Percentiles rank a stretch among this genome's conserved stretches.
These are phyloP conservation scores for Megalurothrips usitatus DNA, from an alignment of 2,888 invertebrate species.

Conservation along the genomic window DNA sequence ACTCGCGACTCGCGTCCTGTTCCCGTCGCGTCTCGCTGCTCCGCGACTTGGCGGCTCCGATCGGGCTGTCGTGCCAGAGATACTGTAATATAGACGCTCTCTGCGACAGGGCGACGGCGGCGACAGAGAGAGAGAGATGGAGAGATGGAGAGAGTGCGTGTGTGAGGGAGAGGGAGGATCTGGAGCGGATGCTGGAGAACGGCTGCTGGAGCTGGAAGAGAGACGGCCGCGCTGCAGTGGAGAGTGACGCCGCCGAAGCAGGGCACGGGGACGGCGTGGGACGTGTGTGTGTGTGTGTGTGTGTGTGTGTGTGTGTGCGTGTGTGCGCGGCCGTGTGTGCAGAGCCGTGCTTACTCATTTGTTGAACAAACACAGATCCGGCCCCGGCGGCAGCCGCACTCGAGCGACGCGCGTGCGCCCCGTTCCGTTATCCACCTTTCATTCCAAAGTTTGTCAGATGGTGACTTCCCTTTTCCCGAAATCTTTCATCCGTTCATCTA, in stretches of 20 bases:
- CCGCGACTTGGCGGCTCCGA: too few species aligned
- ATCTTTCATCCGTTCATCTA: too few species aligned
- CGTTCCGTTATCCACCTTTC: not conserved
- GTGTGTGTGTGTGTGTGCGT: not conserved
- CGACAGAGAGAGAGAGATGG: not conserved
- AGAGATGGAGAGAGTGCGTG: not conserved
- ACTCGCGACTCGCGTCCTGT: too few species aligned
- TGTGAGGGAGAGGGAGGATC: not conserved
- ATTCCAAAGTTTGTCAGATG: not conserved
- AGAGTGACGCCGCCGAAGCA: not conserved
- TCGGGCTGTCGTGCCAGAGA: too few species aligned
- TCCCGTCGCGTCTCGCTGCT: too few species aligned
- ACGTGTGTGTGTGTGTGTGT: not conserved
- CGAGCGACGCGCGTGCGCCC: not conserved
- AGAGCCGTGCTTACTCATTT: too few species aligned
- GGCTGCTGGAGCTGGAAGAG: not conserved
- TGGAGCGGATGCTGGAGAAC: constrained; percentile 21
- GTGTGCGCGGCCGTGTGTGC: too few species aligned
- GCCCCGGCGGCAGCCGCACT: not conserved
- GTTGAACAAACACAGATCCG: not conserved
- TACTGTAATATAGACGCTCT: too few species aligned
- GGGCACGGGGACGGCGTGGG: not conserved
- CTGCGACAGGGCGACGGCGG: too few species aligned
- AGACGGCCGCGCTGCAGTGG: not conserved
- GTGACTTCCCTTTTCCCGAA: not conserved